Evolutionary conservation across 2,113 vertebrate genomes (phyloP), one percentile per base, ranked within the genome.

Genomic region (Lamprotornis superbus): DNA sequence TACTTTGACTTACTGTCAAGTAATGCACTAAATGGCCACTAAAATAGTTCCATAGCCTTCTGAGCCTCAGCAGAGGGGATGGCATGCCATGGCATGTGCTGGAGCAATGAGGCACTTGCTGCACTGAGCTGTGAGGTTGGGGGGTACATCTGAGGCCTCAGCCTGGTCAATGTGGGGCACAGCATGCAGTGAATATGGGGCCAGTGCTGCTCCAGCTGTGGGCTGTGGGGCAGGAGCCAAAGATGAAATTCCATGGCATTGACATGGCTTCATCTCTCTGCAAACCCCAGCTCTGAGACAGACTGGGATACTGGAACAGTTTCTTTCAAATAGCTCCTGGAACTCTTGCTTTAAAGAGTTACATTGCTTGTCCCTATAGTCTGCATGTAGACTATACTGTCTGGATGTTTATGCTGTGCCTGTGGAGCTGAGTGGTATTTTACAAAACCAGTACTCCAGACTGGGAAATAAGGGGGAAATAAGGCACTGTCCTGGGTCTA

Each of bases 121-220:
- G 35, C 52, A 20, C 46, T 23, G 47, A 24, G 17, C 75, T 9
- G 7, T 40, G 78, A 59, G 40, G 10, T 2, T 53, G 50, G n/a
- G 12, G 44, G 44, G 20, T 3, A 3, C 5, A 24, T 37, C 50
- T 11, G 27, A 23, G 70, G 27, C 33, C 57, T 82, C 16, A 3
- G 46, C 6, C 42, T 49, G 75, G 12, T 11, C 42, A 35, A 14
- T 2, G 30, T 44, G 23, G 35, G 27, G 27, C 61, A 64, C 35
- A 64, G 44, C 6, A 9, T 1, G 0, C 7, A 4, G 47, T 0
- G 7, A 22, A n/a, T 3, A 14, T 4, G 23, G 19, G 63, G 57
- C 23, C 28, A 12, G 33, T 1, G 35, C 27, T 31, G 37, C 23
- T 47, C 27, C 1, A 6, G 42, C 47, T 31, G 24, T n/a, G 53